phyloP scores from a whole-genome alignment of 2,888 invertebrate genomes.

The Limnephilus rhombicus region DNA sequence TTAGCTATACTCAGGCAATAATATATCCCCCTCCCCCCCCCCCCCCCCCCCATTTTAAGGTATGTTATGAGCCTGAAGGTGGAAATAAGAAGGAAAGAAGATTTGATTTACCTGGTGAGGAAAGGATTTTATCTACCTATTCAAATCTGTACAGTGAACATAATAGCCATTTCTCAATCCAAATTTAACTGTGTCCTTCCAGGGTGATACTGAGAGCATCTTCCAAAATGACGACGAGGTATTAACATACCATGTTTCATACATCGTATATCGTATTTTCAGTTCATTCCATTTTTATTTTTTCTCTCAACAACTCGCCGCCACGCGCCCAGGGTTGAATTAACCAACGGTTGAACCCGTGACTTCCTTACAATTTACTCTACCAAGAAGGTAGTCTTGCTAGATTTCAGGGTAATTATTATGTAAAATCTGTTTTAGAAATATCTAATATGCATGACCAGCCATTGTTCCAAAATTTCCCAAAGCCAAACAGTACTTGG shows the following conservation, averaged over 20 bases:
- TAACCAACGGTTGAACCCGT: too few species aligned
- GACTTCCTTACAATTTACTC: background rate
- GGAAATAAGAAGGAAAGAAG: background rate
- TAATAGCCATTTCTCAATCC: background rate
- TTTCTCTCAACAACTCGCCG: too few species aligned
- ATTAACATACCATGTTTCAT: too few species aligned
- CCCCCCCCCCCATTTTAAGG: background rate
- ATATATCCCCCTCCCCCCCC: background rate
- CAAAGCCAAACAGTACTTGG: background rate
- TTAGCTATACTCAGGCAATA: too few species aligned
- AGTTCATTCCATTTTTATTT: too few species aligned
- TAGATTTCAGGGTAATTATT: background rate
- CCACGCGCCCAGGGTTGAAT: too few species aligned
- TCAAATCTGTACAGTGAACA: background rate
- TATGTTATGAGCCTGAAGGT: background rate
- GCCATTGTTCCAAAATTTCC: background rate
- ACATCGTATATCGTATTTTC: too few species aligned
- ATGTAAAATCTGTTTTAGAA: background rate
- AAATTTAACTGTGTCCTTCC: background rate
- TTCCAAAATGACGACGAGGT: background rate
- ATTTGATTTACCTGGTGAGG: background rate
- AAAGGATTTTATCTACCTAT: background rate
- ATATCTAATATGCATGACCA: background rate
- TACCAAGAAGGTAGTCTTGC: background rate
- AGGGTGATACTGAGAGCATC: background rate